Conservation (phyloP, 2,888 invertebrate genomes). For the Diarsia brunnea region DNA sequence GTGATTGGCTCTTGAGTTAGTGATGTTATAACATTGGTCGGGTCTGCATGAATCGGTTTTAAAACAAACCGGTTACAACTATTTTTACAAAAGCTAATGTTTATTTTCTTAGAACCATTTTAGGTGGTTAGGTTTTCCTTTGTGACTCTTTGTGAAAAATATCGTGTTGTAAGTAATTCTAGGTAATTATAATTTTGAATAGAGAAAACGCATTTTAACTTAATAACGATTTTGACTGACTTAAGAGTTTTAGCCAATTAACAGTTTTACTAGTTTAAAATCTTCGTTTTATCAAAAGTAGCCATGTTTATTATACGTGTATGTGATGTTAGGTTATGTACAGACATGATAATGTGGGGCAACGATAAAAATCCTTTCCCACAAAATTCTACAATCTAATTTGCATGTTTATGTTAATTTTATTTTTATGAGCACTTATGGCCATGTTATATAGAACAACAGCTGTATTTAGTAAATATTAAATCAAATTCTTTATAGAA, state of each 20-base stretch:
- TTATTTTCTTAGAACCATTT: no score
- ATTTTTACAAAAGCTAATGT: not conserved
- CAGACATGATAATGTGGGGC: conserved; percentile 7
- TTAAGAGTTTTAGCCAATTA: no score
- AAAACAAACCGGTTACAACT: not conserved
- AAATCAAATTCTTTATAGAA: conserved; percentile 1
- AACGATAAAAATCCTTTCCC: conserved; percentile 20
- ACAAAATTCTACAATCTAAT: conserved; percentile 33
- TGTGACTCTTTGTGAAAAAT: not conserved
- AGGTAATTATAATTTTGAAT: no score
- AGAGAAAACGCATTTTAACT: no score
- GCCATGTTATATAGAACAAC: conserved; percentile 26
- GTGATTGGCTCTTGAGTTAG: conserved; percentile 1
- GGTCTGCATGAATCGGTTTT: not conserved
- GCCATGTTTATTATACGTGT: not conserved
- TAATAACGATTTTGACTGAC: no score
- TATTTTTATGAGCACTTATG: conserved; percentile 36
- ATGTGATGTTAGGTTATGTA: not conserved
- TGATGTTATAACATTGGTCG: no score
- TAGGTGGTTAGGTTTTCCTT: not conserved
- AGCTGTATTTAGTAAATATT: conserved; percentile 24
- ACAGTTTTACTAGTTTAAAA: no score
- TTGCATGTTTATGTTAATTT: conserved; percentile 44
- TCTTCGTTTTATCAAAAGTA: not conserved
- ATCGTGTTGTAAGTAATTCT: no score